Evolutionary conservation across 2,797 vertebrate genomes (phyloP).

Genomic region (Cirrhinus mrigala): DNA sequence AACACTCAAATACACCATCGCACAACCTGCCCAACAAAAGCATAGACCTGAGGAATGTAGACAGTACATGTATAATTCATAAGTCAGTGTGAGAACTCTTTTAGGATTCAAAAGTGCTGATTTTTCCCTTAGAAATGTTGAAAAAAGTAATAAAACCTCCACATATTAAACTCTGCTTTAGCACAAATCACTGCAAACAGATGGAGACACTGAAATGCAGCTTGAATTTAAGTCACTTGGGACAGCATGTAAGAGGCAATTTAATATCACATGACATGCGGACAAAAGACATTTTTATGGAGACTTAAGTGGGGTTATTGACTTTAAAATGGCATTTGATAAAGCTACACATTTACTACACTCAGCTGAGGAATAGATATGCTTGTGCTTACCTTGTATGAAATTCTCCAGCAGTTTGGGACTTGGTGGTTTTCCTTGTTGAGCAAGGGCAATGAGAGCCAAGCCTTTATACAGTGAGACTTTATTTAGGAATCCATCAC

Average conservation of each 20-base stretch:
- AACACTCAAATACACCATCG: not conserved
- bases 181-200: conserved; percentile 1
- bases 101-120: not conserved
- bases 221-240: conserved; percentile 19
- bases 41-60: not conserved
- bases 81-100: not conserved
- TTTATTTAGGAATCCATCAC: conserved; percentile 80
- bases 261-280: conserved; percentile 15
- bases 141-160: not conserved
- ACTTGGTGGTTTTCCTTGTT: conserved; percentile 82
- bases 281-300: conserved; percentile 31
- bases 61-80: not conserved
- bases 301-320: conserved; percentile 32
- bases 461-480: conserved; percentile 80
- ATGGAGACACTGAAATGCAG: not conserved
- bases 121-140: not conserved
- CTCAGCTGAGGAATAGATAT: conserved; percentile 36
- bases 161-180: conserved; percentile 14
- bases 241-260: conserved; percentile 16
- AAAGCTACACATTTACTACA: conserved; percentile 63
- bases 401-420: conserved; percentile 81
- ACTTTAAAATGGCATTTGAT: conserved; percentile 65
- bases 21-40: not conserved
- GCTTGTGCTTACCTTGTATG: conserved; percentile 76
- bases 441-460: conserved; percentile 80